phyloP scores from a whole-genome alignment of 2,113 vertebrate species.

The Psophia crepitans region DNA sequence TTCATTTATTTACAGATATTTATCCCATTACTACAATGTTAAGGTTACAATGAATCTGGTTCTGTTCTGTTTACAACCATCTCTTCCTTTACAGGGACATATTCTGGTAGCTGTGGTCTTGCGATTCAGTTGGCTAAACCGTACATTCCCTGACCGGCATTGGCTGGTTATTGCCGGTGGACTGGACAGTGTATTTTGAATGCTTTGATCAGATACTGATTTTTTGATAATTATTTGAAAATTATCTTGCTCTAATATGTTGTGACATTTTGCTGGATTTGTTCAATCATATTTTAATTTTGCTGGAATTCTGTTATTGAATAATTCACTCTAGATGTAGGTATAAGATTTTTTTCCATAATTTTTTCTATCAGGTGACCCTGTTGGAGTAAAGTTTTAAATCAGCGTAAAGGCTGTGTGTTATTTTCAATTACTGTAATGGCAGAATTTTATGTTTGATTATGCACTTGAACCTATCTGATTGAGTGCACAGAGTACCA shows the following conservation, averaged over 20 bases:
- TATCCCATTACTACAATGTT: neutral
- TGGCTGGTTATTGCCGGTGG: neutral
- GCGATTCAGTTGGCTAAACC: neutral
- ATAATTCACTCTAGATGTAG: neutral
- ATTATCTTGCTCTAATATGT: neutral
- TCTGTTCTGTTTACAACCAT: neutral
- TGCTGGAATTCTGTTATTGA: neutral
- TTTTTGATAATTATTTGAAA: neutral
- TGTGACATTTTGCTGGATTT: neutral
- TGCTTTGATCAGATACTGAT: neutral
- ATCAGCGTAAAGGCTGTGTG: neutral
- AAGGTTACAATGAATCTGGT: neutral
- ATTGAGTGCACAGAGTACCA: neutral
- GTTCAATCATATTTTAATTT: neutral
- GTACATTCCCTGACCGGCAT: rapidly evolving
- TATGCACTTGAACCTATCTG: neutral
- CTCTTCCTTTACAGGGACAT: neutral
- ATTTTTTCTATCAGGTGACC: neutral
- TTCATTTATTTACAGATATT: neutral
- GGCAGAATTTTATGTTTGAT: neutral
- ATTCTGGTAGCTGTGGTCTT: neutral
- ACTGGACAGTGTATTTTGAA: neutral
- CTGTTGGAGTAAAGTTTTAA: neutral
- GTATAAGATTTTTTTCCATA: neutral
- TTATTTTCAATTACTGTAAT: neutral